These are phyloP conservation scores for Peromyscus maniculatus DNA, from an alignment of 2,113 vertebrate genomes.

Conservation along the genomic window DNA sequence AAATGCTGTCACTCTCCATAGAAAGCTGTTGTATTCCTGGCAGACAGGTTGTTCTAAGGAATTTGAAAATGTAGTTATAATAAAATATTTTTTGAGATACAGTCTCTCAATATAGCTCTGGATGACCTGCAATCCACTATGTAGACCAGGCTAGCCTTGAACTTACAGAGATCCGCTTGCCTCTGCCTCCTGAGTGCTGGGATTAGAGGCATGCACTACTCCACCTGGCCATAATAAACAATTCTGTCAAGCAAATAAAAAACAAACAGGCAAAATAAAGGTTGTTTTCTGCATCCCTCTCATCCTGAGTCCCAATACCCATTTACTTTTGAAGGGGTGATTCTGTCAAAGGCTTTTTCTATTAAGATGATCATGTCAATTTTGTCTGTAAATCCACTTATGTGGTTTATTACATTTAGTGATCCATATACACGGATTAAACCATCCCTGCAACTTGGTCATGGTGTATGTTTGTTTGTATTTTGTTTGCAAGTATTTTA, in stretches of 20 bases:
- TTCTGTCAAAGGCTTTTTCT: background rate
- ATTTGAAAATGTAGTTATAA: slow-evolving; percentile 70
- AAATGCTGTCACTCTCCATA: slow-evolving; percentile 62
- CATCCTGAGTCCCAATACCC: background rate
- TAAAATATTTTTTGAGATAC: slow-evolving; percentile 31
- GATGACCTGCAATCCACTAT: background rate
- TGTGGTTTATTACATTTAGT: background rate
- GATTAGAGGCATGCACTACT: background rate
- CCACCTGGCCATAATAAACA: background rate
- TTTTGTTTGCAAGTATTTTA: background rate
- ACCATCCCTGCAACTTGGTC: background rate
- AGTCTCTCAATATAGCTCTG: background rate
- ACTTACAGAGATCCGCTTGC: background rate
- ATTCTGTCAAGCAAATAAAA: background rate
- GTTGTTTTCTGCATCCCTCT: background rate
- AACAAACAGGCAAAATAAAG: background rate
- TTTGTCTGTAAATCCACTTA: background rate
- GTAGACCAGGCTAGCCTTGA: background rate
- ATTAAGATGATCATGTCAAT: background rate
- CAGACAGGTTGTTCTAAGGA: slow-evolving; percentile 70
- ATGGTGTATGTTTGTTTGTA: background rate
- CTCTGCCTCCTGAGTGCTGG: background rate
- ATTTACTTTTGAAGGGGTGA: background rate
- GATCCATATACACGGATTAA: background rate
- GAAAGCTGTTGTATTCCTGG: slow-evolving; percentile 67